Evolutionary conservation across 2,113 vertebrate species (phyloP).

Genomic region (Potamarius usumacintae): DNA sequence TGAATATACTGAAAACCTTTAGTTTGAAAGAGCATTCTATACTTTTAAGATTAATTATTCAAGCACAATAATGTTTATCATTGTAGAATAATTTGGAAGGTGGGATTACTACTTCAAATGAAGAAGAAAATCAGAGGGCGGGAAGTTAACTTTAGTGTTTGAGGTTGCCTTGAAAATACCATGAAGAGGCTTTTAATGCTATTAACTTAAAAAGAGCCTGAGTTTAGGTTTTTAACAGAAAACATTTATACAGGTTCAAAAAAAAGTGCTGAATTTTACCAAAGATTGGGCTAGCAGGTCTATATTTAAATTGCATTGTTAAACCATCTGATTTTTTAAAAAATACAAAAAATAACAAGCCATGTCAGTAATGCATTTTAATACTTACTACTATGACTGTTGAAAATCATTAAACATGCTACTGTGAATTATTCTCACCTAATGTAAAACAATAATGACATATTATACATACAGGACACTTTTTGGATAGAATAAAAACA

Average conservation of each 20-base stretch:
- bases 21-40: neutral
- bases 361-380: neutral
- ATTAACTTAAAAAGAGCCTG: neutral
- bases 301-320: neutral
- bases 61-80: neutral
- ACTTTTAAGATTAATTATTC: neutral
- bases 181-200: neutral
- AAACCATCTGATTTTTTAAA: neutral
- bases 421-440: neutral
- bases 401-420: neutral
- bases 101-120: neutral
- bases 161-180: neutral
- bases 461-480: too few relatives aligned
- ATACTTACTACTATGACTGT: constrained; percentile 1
- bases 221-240: neutral
- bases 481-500: too few relatives aligned
- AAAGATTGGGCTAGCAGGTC: neutral
- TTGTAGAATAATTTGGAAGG: neutral
- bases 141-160: neutral
- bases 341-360: neutral
- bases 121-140: neutral
- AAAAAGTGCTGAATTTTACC: neutral
- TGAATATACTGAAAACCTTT: neutral
- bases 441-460: neutral
- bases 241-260: neutral